These are phyloP conservation scores for Mesoclemmys tuberculata DNA, from an alignment of 2,113 vertebrate species.

Conservation along the genomic window DNA sequence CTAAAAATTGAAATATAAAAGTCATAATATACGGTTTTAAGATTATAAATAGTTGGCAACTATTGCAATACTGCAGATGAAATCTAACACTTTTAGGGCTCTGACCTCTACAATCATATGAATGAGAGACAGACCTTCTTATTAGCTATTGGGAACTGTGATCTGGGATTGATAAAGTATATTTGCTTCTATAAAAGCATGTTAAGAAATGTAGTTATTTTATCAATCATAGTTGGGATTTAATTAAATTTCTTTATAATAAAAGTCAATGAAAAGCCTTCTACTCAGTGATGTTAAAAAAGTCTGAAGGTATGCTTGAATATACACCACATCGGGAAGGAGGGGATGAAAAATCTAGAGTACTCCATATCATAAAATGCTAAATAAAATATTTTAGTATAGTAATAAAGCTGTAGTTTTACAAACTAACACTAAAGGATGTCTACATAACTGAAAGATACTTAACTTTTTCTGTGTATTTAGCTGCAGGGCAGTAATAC, in stretches of 20 bases:
- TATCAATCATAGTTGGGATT: background rate
- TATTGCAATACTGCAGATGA: slow-evolving; percentile 10
- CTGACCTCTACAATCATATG: background rate
- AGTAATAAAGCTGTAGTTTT: slow-evolving; percentile 58
- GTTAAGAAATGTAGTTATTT: slow-evolving; percentile 36
- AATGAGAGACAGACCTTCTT: background rate
- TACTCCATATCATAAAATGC: background rate
- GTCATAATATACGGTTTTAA: background rate
- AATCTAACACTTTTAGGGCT: background rate
- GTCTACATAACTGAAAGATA: background rate
- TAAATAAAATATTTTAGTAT: slow-evolving; percentile 42
- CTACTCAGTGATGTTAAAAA: slow-evolving; percentile 29
- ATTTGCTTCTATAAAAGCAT: background rate
- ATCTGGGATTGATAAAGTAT: background rate
- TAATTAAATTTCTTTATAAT: slow-evolving; percentile 24
- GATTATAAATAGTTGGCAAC: slow-evolving; percentile 4
- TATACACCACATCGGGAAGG: background rate
- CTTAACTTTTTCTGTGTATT: slow-evolving; percentile 32
- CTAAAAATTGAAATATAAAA: slow-evolving; percentile 8
- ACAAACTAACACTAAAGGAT: slow-evolving; percentile 46
- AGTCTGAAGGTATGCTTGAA: slow-evolving; percentile 26
- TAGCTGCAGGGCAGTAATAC: background rate
- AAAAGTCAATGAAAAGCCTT: background rate
- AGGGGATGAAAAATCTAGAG: background rate
- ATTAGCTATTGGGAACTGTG: background rate